Base-by-base conservation (phyloP, 2,797 vertebrate species). In the Channallabes apus region DNA sequence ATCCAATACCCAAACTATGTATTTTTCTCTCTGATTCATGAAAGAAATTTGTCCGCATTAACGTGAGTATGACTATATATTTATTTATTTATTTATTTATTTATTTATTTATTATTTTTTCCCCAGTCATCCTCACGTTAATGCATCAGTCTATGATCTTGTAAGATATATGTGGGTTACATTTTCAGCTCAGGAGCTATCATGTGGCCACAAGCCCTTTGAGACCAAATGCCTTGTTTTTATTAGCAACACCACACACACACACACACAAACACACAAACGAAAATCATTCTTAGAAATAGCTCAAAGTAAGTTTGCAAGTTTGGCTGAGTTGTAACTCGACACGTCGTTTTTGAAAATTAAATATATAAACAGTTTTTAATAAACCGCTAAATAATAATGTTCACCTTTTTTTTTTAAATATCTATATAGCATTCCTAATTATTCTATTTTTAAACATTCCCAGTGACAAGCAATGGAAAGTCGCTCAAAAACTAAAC, bases 211-310 rank as follows among this genome's bases (percentile, higher is more conserved):
- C 38, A 20, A 24, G n/a, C 61, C 78, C 38, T 80, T 5, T 27
- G 59, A 64, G 77, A 79, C 12, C 12, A 17, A 77, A 32, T 35
- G 77, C 9, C 77, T 27, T 64, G 59, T 46, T 64, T 79, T 62
- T 79, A 79, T 62, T 79, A 61, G 29, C 35, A 32, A 59, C 29
- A 73, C 58, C 54, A 61, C 20, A 78, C 75, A 78, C 56, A 38
- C 75, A 59, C 29, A 35, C 54, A 59, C 54, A 22, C 73, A 59
- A 56, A 59, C 56, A 61, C 56, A 78, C 32, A 61, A 29, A 78
- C 7, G 2, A 8, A 69, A 38, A 71, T 29, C 4, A 29, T 65
- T 68, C 24, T 6, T 27, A 51, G 3, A 24, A n/a, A 41, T 56
- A 51, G 0, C 38, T 46, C 24, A n/a, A n/a, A 22, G 3, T 38